These are phyloP conservation scores for Agrotis puta DNA, from an alignment of 2,888 invertebrate genomes.

Conservation along the genomic window DNA sequence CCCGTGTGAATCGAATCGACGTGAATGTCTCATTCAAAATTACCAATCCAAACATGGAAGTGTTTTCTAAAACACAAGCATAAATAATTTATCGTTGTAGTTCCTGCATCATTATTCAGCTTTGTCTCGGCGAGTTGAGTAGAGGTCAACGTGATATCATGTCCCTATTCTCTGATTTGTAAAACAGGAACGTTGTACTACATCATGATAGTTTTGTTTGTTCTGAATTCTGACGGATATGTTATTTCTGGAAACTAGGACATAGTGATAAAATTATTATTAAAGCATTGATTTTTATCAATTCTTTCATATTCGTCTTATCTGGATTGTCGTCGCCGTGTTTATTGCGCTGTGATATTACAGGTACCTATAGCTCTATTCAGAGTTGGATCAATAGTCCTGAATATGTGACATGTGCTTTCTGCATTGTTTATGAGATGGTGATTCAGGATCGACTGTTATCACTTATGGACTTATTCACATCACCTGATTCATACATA, in stretches of 20 bases:
- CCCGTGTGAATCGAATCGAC: conserved; percentile 22
- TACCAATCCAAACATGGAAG: conserved; percentile 36
- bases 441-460: conserved; percentile 27
- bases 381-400: not conserved
- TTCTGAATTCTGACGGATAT: conserved; percentile 29
- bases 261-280: conserved; percentile 60
- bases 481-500: conserved; percentile 30
- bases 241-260: conserved; percentile 58
- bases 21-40: conserved; percentile 43
- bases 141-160: conserved; percentile 57
- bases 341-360: conserved; percentile 19
- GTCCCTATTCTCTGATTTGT: conserved; percentile 47
- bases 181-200: conserved; percentile 34
- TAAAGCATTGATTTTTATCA: conserved; percentile 65
- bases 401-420: not conserved
- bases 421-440: not conserved
- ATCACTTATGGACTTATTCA: conserved; percentile 27
- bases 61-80: conserved; percentile 25
- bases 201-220: conserved; percentile 23
- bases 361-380: conserved; percentile 7
- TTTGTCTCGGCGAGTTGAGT: conserved; percentile 41
- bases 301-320: conserved; percentile 48
- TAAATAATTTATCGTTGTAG: conserved; percentile 39
- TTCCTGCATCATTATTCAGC: conserved; percentile 51
- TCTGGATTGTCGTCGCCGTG: conserved; percentile 41